Percentiles rank a stretch among this genome's conserved stretches.
These are phyloP conservation scores for Heliconius himera DNA, from an alignment of 1,140 invertebrate genomes.

Conservation along the genomic window DNA sequence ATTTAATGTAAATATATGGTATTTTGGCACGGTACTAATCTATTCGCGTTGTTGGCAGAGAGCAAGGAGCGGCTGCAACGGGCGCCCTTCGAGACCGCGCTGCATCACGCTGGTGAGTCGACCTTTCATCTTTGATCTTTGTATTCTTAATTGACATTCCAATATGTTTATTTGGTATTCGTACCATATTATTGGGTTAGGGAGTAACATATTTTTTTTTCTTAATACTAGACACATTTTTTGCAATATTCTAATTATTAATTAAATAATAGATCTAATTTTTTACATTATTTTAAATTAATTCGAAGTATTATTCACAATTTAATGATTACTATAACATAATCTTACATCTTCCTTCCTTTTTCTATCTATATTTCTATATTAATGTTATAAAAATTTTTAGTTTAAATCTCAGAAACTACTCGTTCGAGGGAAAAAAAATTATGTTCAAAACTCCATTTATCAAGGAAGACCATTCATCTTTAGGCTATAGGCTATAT, in stretches of 20 bases:
- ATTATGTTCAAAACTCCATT: too few relatives aligned
- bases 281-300: too few relatives aligned
- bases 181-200: neutral
- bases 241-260: neutral
- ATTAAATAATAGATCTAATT: neutral
- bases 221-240: too few relatives aligned
- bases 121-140: constrained; percentile 29
- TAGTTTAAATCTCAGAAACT: too few relatives aligned
- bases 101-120: constrained; percentile 80
- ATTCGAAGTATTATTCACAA: too few relatives aligned
- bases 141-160: constrained; percentile 4
- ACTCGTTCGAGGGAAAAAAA: too few relatives aligned
- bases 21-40: constrained; percentile 55
- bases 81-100: constrained; percentile 82
- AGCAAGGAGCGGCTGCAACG: constrained; percentile 76
- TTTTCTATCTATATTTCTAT: too few relatives aligned
- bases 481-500: too few relatives aligned
- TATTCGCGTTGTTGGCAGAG: constrained; percentile 80
- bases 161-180: neutral
- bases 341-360: too few relatives aligned
- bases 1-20: neutral
- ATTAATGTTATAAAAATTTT: too few relatives aligned
- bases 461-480: too few relatives aligned
- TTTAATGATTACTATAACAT: too few relatives aligned
- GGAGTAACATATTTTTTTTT: neutral